A percentile compares a stretch with the other conserved stretches of the same genome.
Conservation (phyloP, 1,140 invertebrate genomes). For the Saxidomus purpurata region DNA sequence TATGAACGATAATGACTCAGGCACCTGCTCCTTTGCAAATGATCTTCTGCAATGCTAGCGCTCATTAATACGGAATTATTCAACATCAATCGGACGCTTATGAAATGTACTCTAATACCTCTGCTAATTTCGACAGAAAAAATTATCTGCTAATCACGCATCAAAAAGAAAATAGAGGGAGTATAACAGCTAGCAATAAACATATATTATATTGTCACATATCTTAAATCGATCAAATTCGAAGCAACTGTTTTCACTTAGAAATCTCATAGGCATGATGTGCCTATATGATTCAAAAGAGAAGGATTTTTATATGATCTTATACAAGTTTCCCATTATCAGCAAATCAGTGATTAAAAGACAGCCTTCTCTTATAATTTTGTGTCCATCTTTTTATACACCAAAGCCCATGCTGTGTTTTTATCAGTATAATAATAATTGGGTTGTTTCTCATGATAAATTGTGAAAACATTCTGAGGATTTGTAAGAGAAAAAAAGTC, state of each 20-base stretch:
- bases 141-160: conserved; percentile 37
- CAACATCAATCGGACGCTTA: conserved; percentile 51
- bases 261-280: not conserved
- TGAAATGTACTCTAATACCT: conserved; percentile 40
- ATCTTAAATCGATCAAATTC: conserved; percentile 40
- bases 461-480: conserved; percentile 26
- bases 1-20: conserved; percentile 20
- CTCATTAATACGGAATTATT: conserved; percentile 57
- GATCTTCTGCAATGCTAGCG: conserved; percentile 10
- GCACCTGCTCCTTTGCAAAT: conserved; percentile 35
- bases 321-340: conserved; percentile 40
- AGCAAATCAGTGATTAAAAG: conserved; percentile 22
- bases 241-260: conserved; percentile 41
- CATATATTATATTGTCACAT: conserved; percentile 43
- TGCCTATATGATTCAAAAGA: conserved; percentile 42
- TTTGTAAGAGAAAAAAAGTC: conserved; percentile 37
- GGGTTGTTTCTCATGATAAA: conserved; percentile 16
- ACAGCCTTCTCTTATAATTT: conserved; percentile 1
- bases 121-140: conserved; percentile 18
- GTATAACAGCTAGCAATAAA: conserved; percentile 47
- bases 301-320: conserved; percentile 44
- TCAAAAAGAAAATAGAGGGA: conserved; percentile 44
- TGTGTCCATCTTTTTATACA: conserved; percentile 39
- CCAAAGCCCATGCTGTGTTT: conserved; percentile 2
- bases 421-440: conserved; percentile 44